A percentile compares a stretch with the other conserved stretches of the same genome.
Conservation (phyloP, 2,113 vertebrate genomes). For the Brachirus orientalis region DNA sequence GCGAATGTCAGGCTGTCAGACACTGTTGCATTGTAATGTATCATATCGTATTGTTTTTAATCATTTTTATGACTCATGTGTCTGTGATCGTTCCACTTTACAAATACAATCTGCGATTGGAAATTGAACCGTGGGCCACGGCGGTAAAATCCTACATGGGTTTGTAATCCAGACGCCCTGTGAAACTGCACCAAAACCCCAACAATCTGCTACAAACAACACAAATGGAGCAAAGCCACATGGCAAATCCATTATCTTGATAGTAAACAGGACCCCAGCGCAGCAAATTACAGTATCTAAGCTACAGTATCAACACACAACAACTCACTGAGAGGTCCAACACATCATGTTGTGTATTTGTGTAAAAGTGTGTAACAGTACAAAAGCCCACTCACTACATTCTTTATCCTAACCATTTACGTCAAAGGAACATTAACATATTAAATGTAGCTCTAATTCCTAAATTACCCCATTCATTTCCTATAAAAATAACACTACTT, state of each 20-base stretch:
- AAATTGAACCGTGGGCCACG: constrained; percentile 40
- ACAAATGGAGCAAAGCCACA: constrained; percentile 61
- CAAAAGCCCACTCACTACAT: background rate
- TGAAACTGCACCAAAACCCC: constrained; percentile 59
- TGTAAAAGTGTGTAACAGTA: constrained; percentile 16
- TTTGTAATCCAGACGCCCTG: constrained; percentile 52
- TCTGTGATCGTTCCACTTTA: constrained; percentile 46
- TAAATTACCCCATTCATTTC: constrained; percentile 14
- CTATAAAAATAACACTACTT: constrained; percentile 13
- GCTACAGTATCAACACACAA: constrained; percentile 68
- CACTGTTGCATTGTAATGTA: constrained; percentile 17
- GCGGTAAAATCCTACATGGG: constrained; percentile 28
- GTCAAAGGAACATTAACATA: constrained; percentile 13
- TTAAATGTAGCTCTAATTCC: constrained; percentile 25
- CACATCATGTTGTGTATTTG: constrained; percentile 6
- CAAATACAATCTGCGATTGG: constrained; percentile 49
- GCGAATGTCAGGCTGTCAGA: constrained; percentile 24
- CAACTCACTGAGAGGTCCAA: constrained; percentile 26
- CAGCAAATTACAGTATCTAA: constrained; percentile 62
- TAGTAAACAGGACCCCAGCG: constrained; percentile 63
- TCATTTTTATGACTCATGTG: constrained; percentile 43
- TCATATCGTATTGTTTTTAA: constrained; percentile 43
- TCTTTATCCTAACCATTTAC: background rate
- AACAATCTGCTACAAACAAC: constrained; percentile 58
- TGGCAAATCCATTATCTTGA: constrained; percentile 68